Evolutionary conservation across 2,113 vertebrate species (phyloP), one percentile per base, ranked within the genome.

Genomic region (Pelecanoides urinatrix): DNA sequence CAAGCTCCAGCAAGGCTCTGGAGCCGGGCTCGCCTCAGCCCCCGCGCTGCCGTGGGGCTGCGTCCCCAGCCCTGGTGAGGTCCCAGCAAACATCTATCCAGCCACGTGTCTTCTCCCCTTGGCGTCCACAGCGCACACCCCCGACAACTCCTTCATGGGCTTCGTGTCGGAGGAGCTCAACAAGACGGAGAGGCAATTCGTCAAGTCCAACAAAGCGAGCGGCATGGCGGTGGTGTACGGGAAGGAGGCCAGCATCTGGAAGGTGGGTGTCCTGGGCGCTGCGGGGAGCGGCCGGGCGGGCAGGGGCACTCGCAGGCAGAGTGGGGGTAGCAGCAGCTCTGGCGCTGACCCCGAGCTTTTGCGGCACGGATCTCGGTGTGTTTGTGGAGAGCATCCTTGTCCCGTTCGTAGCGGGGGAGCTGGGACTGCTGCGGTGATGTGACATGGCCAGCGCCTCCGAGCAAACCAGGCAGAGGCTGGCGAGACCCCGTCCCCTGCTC

Each of bases 121-220:
- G 94, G n/a, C 96, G 77, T 72, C 95, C 65, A 53, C 97, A 99
- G 99, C 99, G 88, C 99, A 99, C 97, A 99, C 99, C 42, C 99
- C 99, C 0, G 99, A 99, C 97, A 99, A 99, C 98, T 99, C 99
- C 92, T 99, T 99, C 96, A 99, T 99, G 99, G 99, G 99, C 87
- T 99, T 99, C 15, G 99, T 99, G 97, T 98, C 99, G 0, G 99
- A 99, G 97, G 99, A 99, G 97, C 98, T 99, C 96, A 99, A 99
- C 70, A 98, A 98, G 92, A 99, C 99, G 0, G 99, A 99, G 98
- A 98, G 94, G 79, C 97, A 98, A 63, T 96, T 98, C 77, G 98
- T 99, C 96, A 98, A 98, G 93, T 97, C 96, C 71, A 98, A 98
- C 98, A 99, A 99, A 97, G 98, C 99, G 74, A 97, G 98, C 98